Percentiles rank a stretch among this genome's conserved stretches.
Evolutionary conservation across 1,140 invertebrate species (phyloP).

Genomic region (Drosophila repletoides): DNA sequence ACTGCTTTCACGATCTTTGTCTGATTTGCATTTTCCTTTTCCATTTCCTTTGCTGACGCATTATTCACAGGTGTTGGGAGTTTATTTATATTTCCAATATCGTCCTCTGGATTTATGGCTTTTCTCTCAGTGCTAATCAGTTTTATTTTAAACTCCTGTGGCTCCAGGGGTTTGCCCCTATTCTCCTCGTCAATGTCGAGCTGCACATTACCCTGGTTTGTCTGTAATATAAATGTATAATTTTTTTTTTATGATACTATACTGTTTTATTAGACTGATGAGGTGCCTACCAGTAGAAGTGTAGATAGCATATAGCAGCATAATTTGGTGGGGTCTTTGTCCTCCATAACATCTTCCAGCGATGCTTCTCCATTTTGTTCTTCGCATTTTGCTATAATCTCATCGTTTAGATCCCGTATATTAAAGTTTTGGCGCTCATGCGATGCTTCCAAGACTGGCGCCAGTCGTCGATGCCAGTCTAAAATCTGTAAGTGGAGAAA

Average conservation of each 20-base stretch:
- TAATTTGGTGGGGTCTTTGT: slow-evolving; percentile 54
- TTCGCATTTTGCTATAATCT: slow-evolving; percentile 59
- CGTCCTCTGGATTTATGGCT: slow-evolving; percentile 59
- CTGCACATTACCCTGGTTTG: slow-evolving; percentile 33
- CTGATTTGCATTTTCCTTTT: neutral
- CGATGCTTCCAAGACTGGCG: slow-evolving; percentile 60
- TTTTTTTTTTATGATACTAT: neutral
- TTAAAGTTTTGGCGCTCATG: slow-evolving; percentile 74
- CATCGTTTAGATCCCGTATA: slow-evolving; percentile 61
- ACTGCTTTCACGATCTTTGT: neutral
- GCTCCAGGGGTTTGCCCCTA: slow-evolving; percentile 37
- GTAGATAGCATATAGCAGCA: slow-evolving; percentile 71
- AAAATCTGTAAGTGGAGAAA: slow-evolving; percentile 53
- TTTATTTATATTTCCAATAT: slow-evolving; percentile 54
- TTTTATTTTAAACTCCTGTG: slow-evolving; percentile 43
- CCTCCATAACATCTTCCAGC: slow-evolving; percentile 51
- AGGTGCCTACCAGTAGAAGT: slow-evolving; percentile 55
- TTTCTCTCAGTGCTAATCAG: slow-evolving; percentile 32
- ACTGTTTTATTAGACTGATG: neutral
- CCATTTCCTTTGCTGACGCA: neutral
- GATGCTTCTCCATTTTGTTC: slow-evolving; percentile 33
- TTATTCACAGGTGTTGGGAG: neutral
- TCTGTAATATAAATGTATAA: slow-evolving; percentile 20
- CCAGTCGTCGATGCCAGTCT: slow-evolving; percentile 67
- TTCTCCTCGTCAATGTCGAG: slow-evolving; percentile 11